Evolutionary conservation across 2,888 invertebrate genomes (phyloP).

Genomic region (Agrochola macilenta): DNA sequence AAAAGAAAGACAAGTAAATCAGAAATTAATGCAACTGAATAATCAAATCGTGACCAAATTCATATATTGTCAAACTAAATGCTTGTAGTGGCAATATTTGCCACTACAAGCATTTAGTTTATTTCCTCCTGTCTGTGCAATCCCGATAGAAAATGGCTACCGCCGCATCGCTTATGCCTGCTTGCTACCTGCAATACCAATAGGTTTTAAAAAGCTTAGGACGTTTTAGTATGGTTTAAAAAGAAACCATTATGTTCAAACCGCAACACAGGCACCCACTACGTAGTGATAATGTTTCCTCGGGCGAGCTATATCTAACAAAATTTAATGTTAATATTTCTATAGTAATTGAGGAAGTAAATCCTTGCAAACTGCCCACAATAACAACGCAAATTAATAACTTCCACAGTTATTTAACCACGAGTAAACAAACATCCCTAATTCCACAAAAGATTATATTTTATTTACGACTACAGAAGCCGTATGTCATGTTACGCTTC

Average conservation of each 20-base stretch:
- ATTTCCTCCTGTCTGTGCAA: too few species aligned
- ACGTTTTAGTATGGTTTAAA: background rate
- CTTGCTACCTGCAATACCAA: background rate
- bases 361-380: background rate
- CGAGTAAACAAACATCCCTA: slow-evolving; percentile 11
- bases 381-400: slow-evolving; percentile 2
- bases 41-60: background rate
- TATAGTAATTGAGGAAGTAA: background rate
- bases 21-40: background rate
- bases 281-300: background rate
- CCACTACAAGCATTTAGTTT: too few species aligned
- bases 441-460: slow-evolving; percentile 31
- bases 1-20: background rate
- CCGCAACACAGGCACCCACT: background rate
- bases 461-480: slow-evolving; percentile 41
- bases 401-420: background rate
- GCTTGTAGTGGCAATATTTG: background rate
- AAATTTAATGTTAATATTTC: background rate
- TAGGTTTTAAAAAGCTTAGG: background rate
- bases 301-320: background rate
- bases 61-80: background rate
- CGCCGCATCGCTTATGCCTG: rapidly evolving
- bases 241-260: slow-evolving; percentile 8
- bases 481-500: slow-evolving; percentile 33
- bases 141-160: background rate